Evolutionary conservation across 2,113 vertebrate genomes (phyloP).

Genomic region (Seriola quinqueradiata): DNA sequence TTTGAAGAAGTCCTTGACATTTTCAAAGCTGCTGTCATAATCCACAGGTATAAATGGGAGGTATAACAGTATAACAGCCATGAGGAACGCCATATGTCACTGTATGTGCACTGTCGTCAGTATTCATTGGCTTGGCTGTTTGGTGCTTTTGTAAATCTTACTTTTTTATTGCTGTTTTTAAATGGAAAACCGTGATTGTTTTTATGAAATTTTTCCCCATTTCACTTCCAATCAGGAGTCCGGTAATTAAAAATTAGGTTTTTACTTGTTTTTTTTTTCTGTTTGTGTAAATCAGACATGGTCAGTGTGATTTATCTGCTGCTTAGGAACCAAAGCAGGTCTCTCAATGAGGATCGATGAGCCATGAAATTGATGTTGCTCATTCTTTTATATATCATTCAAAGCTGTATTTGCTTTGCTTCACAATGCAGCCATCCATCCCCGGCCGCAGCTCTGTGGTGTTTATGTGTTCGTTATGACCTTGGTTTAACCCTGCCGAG

Average conservation of each 20-base stretch:
- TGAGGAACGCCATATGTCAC: conserved; percentile 55
- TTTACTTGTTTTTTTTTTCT: neutral
- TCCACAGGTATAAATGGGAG: conserved; percentile 52
- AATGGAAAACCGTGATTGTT: neutral
- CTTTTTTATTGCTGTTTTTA: neutral
- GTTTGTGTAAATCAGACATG: conserved; percentile 15
- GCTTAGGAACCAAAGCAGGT: conserved; percentile 43
- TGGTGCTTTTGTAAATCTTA: neutral
- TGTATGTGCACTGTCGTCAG: conserved; percentile 30
- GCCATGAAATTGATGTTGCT: conserved; percentile 35
- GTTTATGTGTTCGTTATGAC: conserved; percentile 20
- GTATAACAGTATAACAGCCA: conserved; percentile 64
- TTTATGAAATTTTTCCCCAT: neutral
- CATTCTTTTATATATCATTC: conserved; percentile 24
- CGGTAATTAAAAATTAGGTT: neutral
- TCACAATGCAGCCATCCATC: neutral
- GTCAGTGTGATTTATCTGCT: conserved; percentile 34
- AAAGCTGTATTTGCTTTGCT: conserved; percentile 30
- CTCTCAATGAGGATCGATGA: conserved; percentile 41
- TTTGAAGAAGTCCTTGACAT: conserved; percentile 65
- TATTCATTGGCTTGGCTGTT: neutral
- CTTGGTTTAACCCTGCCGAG: conserved; percentile 9
- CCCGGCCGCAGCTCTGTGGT: neutral
- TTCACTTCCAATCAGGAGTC: neutral
- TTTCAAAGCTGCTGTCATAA: conserved; percentile 67